Base-by-base conservation (phyloP, 2,888 invertebrate genomes). In the Mystacides longicornis region DNA sequence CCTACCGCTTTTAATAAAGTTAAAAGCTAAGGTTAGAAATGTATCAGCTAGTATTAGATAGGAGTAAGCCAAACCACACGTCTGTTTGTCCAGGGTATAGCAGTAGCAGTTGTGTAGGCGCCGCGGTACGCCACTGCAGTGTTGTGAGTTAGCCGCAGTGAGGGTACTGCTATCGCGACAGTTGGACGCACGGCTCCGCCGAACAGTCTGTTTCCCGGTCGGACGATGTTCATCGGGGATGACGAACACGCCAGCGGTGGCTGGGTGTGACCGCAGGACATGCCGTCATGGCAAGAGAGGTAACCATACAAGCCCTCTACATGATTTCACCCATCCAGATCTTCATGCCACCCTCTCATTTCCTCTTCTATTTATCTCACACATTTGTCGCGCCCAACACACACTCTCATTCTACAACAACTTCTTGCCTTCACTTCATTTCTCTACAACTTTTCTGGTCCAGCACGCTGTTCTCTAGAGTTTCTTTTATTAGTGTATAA, bases 201-300 rank as follows among this genome's bases (percentile, higher is more conserved):
- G 47, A 51, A 49, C 52, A 55, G 51, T 42, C 47, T 55, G 56
- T 49, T 53, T 55, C 49, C 37, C 52, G 53, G 54, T 48, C 52
- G 49, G 52, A 58, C 52, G 37, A 60, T 60, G 60, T 54, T 60
- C 54, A 55, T 56, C 58, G 60, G 56, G 54, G 56, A 58, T 49
- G 56, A 58, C 53, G 60, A 55, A 48, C 56, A 49, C 53, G 51
- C 58, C 58, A 56, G 58, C 56, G 58, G 55, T 50, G 54, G 56
- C 58, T 52, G 58, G 55, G 58, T 60, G 60, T 60, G 60, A 60
- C 60, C 58, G 56, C 60, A 56, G 75, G 71, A 77, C 77, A 82
- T 82, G 82, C 81, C 81, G 82, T 82, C 80, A 82, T 82, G 82
- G 82, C 82, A 80, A 82, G 82, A 81, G 82, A 82, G 82, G 81